Conservation (phyloP, 2,797 vertebrate species). For the Coccyzus lansbergi region DNA sequence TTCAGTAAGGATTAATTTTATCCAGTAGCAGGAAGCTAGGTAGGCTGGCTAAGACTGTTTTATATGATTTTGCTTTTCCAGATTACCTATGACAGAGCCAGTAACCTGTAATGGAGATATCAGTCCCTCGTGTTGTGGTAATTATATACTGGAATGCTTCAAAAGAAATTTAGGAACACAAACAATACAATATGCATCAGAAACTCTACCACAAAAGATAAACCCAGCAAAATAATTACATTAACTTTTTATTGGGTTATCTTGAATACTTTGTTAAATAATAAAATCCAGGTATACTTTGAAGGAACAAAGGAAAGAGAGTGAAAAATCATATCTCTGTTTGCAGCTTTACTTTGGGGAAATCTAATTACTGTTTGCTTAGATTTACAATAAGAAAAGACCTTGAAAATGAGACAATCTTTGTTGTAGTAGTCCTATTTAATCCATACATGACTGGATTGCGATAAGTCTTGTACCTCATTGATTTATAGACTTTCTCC, state of each 20-base stretch:
- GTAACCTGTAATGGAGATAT: not conserved
- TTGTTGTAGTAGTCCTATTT: constrained; percentile 36
- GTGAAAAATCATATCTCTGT: constrained; percentile 8
- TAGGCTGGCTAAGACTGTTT: not conserved
- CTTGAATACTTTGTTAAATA: constrained; percentile 10
- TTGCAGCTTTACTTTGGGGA: constrained; percentile 6
- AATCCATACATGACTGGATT: constrained; percentile 34
- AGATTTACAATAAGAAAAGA: constrained; percentile 40
- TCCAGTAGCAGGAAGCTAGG: not conserved
- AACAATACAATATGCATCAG: not conserved
- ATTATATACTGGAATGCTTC: not conserved
- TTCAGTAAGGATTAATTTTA: not conserved
- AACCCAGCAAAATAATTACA: not conserved
- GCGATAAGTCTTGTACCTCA: not conserved
- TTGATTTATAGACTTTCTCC: constrained; percentile 11
- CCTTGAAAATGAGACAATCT: constrained; percentile 38
- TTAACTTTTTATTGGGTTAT: not conserved
- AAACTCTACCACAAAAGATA: not conserved
- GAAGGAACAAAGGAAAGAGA: constrained; percentile 32
- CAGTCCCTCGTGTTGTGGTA: not conserved
- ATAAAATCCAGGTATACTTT: constrained; percentile 16
- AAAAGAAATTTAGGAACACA: not conserved
- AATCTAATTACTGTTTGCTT: constrained; percentile 53
- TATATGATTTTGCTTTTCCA: not conserved
- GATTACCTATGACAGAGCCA: not conserved